Evolutionary conservation across 2,113 vertebrate species (phyloP).

Genomic region (Cavia aperea): DNA sequence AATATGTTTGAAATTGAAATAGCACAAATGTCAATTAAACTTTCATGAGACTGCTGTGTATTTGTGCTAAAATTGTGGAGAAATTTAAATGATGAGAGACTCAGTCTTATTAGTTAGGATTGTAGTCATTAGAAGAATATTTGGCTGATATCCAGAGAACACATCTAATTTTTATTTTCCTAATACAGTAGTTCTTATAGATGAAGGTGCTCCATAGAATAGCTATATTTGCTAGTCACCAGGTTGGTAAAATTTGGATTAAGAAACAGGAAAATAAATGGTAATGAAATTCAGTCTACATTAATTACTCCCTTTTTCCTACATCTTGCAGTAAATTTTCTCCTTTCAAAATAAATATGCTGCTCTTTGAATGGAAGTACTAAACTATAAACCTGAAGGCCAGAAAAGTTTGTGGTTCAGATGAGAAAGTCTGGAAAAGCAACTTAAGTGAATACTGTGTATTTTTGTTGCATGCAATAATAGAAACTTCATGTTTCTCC

Average conservation of each 20-base stretch:
- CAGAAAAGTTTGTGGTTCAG: conserved; percentile 54
- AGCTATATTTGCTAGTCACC: not conserved
- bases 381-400: conserved; percentile 45
- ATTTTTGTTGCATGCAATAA: conserved; percentile 51
- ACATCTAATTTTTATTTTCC: not conserved
- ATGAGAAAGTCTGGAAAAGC: conserved; percentile 63
- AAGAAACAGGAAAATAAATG: not conserved
- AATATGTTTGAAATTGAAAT: not conserved
- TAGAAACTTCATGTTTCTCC: conserved; percentile 43
- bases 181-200: not conserved
- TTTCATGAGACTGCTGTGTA: not conserved
- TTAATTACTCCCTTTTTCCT: conserved; percentile 53
- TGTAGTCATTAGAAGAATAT: not conserved
- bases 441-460: conserved; percentile 27
- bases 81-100: not conserved
- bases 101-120: not conserved
- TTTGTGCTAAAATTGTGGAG: not conserved
- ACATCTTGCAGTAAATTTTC: conserved; percentile 15
- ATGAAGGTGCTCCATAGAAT: not conserved
- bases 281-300: not conserved
- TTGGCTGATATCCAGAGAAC: not conserved
- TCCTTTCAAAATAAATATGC: conserved; percentile 58
- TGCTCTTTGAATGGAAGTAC: conserved; percentile 46
- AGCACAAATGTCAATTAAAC: not conserved
- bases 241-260: conserved; percentile 18